Conservation (phyloP, 92 coral and sea anemone species). For the Diadumene lineata region DNA sequence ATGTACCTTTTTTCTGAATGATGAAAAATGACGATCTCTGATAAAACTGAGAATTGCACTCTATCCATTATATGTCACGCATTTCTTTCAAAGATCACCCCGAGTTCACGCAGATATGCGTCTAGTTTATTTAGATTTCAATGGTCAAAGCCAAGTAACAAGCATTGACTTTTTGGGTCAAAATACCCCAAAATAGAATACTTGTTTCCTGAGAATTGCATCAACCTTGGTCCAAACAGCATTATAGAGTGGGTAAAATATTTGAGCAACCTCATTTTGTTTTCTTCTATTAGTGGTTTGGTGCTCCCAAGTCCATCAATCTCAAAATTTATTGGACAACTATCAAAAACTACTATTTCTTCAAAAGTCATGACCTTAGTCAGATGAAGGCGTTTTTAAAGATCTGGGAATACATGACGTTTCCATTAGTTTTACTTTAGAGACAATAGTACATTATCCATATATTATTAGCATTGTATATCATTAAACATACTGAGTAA, state of each 20-base stretch:
- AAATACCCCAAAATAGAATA: conserved; percentile 31
- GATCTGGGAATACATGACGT: conserved; percentile 35
- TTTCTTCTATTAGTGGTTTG: conserved; percentile 36
- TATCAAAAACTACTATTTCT: conserved; percentile 23
- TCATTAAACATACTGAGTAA: no score
- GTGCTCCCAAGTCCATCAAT: conserved; percentile 9
- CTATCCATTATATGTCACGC: no score
- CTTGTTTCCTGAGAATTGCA: conserved; percentile 35
- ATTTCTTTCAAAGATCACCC: no score
- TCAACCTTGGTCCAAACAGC: conserved; percentile 24
- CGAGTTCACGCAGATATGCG: no score
- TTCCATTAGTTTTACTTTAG: conserved; percentile 22
- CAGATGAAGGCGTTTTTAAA: conserved; percentile 21
- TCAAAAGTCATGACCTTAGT: conserved; percentile 21
- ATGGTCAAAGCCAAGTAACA: conserved; percentile 31
- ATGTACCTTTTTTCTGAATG: no score
- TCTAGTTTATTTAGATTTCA: conserved; percentile 41
- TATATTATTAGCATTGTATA: no score
- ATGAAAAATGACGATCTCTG: no score
- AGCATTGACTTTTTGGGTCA: conserved; percentile 30
- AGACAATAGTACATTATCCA: no score
- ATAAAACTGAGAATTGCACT: no score
- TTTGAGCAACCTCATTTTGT: conserved; percentile 29
- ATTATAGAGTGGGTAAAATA: conserved; percentile 22
- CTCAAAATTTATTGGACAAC: conserved; percentile 23